Evolutionary conservation across 1,140 invertebrate genomes (phyloP).

Genomic region (Aradophagus sp.): DNA sequence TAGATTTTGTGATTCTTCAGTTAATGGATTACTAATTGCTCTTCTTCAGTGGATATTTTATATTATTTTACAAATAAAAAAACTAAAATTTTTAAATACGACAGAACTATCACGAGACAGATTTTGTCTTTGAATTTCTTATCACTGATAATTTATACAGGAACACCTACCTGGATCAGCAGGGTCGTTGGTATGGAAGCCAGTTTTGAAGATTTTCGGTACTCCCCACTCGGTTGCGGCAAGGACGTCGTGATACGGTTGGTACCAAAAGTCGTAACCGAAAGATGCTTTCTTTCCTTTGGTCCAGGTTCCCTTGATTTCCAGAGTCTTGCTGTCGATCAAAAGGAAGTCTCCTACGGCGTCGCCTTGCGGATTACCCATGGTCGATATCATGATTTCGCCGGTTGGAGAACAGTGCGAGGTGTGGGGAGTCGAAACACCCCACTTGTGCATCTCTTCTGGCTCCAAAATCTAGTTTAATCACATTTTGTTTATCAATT

Average conservation of each 20-base stretch:
- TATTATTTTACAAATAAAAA: too few relatives aligned
- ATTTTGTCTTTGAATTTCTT: too few relatives aligned
- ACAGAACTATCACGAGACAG: too few relatives aligned
- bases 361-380: constrained; percentile 88
- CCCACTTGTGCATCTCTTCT: constrained; percentile 82
- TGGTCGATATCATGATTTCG: constrained; percentile 94
- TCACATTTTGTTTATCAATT: background rate
- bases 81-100: too few relatives aligned
- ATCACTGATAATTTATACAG: too few relatives aligned
- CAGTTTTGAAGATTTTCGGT: constrained; percentile 85
- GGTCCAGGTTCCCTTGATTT: constrained; percentile 84
- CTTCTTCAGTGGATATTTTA: too few relatives aligned
- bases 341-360: constrained; percentile 91
- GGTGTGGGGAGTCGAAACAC: constrained; percentile 91
- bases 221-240: constrained; percentile 94
- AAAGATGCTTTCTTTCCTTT: constrained; percentile 79
- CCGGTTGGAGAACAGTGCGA: constrained; percentile 93
- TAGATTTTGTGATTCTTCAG: too few relatives aligned
- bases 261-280: constrained; percentile 96
- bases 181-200: constrained; percentile 53
- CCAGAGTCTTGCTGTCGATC: constrained; percentile 88
- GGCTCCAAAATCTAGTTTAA: constrained; percentile 79
- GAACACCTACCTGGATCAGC: constrained; percentile 56
- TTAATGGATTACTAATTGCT: too few relatives aligned
- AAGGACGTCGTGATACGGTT: constrained; percentile 94